Evolutionary conservation across 2,888 invertebrate genomes (phyloP).

Genomic region (Anaspis maculata): DNA sequence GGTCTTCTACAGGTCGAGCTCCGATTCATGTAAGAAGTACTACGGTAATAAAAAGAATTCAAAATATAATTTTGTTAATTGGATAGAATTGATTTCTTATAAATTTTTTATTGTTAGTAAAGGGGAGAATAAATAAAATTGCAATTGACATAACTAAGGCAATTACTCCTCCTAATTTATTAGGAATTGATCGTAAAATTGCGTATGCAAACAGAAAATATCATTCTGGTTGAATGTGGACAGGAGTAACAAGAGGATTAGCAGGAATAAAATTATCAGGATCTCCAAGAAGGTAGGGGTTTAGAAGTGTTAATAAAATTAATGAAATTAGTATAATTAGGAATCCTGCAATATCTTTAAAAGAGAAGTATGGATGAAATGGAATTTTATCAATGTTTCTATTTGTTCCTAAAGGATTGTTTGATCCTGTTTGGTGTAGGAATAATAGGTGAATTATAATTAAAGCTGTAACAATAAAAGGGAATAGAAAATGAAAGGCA

Average conservation of each 20-base stretch:
- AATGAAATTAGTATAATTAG: conserved; percentile 48
- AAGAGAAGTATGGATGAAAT: conserved; percentile 58
- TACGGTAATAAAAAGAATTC: conserved; percentile 48
- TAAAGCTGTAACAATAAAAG: conserved; percentile 56
- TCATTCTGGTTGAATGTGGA: conserved; percentile 78
- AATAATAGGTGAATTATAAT: conserved; percentile 57
- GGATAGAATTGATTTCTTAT: conserved; percentile 52
- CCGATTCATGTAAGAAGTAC: conserved; percentile 66
- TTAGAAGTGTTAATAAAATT: conserved; percentile 45
- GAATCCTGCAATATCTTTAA: conserved; percentile 57
- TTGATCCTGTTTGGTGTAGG: conserved; percentile 60
- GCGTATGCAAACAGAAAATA: conserved; percentile 78
- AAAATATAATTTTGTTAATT: conserved; percentile 53
- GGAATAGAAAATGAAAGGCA: conserved; percentile 63
- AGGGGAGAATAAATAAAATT: conserved; percentile 56
- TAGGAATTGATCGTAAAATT: conserved; percentile 71
- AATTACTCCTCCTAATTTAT: conserved; percentile 69
- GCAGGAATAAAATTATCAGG: conserved; percentile 68
- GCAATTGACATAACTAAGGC: conserved; percentile 57
- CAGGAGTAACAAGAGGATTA: conserved; percentile 59
- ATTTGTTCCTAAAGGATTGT: conserved; percentile 57
- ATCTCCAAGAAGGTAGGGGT: conserved; percentile 56
- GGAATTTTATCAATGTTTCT: conserved; percentile 60
- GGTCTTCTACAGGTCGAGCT: conserved; percentile 58
- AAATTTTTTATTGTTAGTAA: conserved; percentile 49